phyloP scores from a whole-genome alignment of 2,113 vertebrate species.

The Anas platyrhynchos region DNA sequence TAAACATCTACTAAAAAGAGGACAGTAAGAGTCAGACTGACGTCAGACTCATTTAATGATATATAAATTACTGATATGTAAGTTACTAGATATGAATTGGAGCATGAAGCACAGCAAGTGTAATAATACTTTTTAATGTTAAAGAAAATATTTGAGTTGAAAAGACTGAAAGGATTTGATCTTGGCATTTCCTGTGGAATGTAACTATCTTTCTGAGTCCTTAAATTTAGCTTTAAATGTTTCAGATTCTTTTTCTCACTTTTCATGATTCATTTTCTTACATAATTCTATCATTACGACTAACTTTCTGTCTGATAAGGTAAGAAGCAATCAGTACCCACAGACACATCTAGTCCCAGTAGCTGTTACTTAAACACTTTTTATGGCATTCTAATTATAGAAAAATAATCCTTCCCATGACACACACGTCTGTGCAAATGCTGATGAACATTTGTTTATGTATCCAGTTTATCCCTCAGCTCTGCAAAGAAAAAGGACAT shows the following conservation, averaged over 20 bases:
- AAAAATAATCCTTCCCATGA: background rate
- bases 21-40: background rate
- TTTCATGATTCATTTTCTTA: conserved; percentile 43
- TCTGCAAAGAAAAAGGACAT: background rate
- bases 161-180: background rate
- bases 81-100: conserved; percentile 33
- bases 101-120: background rate
- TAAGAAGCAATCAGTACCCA: background rate
- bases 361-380: background rate
- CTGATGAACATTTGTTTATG: background rate
- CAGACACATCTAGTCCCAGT: background rate
- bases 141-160: conserved; percentile 14
- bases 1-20: conserved; percentile 34
- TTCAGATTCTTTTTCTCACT: conserved; percentile 43
- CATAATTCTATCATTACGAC: conserved; percentile 18
- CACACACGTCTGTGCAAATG: background rate
- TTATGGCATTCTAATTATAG: background rate
- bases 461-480: background rate
- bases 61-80: background rate
- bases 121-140: conserved; percentile 22
- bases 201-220: background rate
- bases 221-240: conserved; percentile 39
- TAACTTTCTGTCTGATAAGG: conserved; percentile 1
- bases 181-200: background rate
- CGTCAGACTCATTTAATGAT: conserved; percentile 15